phyloP scores from a whole-genome alignment of 1,140 invertebrate species.

The Leptopilina clavipes region DNA sequence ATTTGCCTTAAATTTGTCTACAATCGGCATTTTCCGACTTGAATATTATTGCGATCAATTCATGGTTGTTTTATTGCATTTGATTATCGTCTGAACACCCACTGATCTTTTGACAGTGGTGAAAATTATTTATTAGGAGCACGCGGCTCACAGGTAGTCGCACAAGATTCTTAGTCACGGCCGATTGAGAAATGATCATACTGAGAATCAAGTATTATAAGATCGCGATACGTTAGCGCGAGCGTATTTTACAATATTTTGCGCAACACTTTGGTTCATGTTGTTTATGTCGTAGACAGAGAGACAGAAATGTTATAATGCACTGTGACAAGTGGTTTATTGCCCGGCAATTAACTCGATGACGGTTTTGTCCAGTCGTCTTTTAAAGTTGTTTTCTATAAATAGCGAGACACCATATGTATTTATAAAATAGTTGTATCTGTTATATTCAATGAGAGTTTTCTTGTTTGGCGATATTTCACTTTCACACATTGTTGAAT shows the following conservation, averaged over 20 bases:
- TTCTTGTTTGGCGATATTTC: conserved; percentile 18
- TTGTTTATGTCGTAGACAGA: neutral
- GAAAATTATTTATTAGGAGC: conserved; percentile 63
- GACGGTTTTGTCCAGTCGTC: neutral
- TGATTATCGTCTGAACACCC: conserved; percentile 53
- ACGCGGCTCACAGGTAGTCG: conserved; percentile 44
- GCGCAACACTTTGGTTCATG: conserved; percentile 9
- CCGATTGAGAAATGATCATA: conserved; percentile 49
- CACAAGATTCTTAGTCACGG: conserved; percentile 58
- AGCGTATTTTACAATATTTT: conserved; percentile 23
- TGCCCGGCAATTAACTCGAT: conserved; percentile 18
- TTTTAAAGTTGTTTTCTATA: conserved; percentile 17
- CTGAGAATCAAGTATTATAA: neutral
- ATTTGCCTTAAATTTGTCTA: neutral
- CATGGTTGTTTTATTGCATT: conserved; percentile 49
- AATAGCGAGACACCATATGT: neutral
- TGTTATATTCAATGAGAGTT: conserved; percentile 2
- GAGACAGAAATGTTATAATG: conserved; percentile 3
- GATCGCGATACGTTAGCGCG: conserved; percentile 7
- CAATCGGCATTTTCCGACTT: neutral
- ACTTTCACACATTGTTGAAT: conserved; percentile 30
- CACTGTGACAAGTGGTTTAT: conserved; percentile 19
- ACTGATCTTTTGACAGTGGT: conserved; percentile 59
- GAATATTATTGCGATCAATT: conserved; percentile 47
- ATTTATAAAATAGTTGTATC: conserved; percentile 29